These are phyloP conservation scores for Chaetodon trifasciatus DNA, from an alignment of 2,797 vertebrate genomes.

Conservation along the genomic window DNA sequence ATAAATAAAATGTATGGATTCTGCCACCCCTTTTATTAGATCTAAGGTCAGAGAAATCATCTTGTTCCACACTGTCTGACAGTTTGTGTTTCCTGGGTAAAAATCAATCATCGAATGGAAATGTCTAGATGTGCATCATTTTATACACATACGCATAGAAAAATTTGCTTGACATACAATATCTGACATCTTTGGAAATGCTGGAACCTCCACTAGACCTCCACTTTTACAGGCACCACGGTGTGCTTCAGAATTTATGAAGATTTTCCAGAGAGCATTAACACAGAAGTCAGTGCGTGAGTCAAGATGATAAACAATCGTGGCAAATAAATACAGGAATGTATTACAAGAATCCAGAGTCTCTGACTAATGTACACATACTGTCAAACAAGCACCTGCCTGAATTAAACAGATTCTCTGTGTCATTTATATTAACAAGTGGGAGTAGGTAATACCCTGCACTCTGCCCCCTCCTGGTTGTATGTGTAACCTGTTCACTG, in stretches of 20 bases:
- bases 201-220: neutral
- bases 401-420: neutral
- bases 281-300: neutral
- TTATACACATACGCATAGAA: neutral
- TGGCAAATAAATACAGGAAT: neutral
- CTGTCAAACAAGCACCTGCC: conserved; percentile 13
- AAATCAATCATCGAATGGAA: neutral
- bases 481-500: conserved; percentile 7
- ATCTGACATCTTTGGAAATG: neutral
- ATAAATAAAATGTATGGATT: neutral
- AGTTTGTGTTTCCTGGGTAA: too few species aligned
- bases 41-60: too few species aligned
- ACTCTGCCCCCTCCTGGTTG: neutral
- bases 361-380: neutral
- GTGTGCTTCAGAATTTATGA: neutral
- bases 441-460: neutral
- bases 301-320: neutral
- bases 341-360: neutral
- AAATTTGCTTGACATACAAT: too few species aligned
- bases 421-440: conserved; percentile 7
- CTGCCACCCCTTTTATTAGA: neutral
- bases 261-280: neutral
- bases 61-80: too few species aligned
- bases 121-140: neutral
- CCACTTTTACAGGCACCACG: neutral